Evolutionary conservation across 2,888 invertebrate genomes (phyloP).

Genomic region (Notocelia uddmanniana): DNA sequence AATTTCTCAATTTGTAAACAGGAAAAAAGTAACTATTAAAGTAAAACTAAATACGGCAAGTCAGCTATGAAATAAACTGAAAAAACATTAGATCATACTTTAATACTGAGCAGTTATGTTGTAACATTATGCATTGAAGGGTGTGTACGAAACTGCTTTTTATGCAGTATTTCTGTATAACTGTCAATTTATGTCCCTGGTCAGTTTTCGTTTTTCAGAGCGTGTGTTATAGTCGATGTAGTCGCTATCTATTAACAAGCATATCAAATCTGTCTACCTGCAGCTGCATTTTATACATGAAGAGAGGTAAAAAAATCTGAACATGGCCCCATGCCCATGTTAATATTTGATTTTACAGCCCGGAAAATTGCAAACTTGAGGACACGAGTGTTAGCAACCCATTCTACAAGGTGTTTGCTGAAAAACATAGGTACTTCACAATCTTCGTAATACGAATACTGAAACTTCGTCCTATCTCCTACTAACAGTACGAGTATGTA

Average conservation of each 20-base stretch:
- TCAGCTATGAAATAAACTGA: not conserved
- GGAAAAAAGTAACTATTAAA: not conserved
- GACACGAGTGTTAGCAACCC: slow-evolving; percentile 8
- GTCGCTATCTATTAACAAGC: too few relatives aligned
- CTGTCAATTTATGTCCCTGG: too few relatives aligned
- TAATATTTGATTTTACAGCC: slow-evolving; percentile 1
- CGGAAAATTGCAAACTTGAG: slow-evolving; percentile 34
- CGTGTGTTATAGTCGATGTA: too few relatives aligned
- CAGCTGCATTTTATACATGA: too few relatives aligned
- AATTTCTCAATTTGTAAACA: not conserved
- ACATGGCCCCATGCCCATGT: not conserved
- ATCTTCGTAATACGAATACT: not conserved
- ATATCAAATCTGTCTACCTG: too few relatives aligned
- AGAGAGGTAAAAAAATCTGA: not conserved
- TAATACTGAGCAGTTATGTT: too few relatives aligned
- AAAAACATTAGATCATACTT: too few relatives aligned
- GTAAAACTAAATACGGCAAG: not conserved
- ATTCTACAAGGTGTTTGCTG: slow-evolving; percentile 17
- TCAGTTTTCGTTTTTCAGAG: too few relatives aligned
- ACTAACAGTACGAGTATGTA: not conserved
- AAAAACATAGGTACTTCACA: slow-evolving; percentile 16
- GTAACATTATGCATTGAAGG: too few relatives aligned
- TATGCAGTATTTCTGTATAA: too few relatives aligned
- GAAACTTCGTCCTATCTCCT: slow-evolving; percentile 3
- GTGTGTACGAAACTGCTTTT: too few relatives aligned